These are phyloP conservation scores for Leptodactylus fuscus DNA, from an alignment of 2,113 vertebrate species.

Conservation along the genomic window DNA sequence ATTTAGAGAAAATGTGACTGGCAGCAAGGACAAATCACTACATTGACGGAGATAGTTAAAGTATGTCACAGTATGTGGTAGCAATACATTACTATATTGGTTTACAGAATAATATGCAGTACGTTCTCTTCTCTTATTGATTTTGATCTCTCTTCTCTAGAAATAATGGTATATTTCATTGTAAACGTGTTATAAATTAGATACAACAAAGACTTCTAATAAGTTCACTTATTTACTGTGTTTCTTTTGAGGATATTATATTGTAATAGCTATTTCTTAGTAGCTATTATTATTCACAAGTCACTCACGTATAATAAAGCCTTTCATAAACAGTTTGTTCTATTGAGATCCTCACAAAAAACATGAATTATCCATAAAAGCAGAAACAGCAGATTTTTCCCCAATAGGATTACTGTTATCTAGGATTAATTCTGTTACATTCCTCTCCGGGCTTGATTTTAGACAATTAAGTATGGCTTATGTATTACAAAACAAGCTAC, in stretches of 20 bases:
- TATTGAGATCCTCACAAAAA: background rate
- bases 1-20: too few species aligned
- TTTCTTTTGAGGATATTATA: background rate
- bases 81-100: background rate
- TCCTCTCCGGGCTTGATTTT: background rate
- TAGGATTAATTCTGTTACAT: background rate
- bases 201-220: background rate
- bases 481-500: too few species aligned
- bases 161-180: background rate
- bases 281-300: background rate
- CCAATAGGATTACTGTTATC: background rate
- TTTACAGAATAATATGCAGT: background rate
- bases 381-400: too few species aligned
- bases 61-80: background rate
- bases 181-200: background rate
- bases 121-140: background rate
- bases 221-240: too few species aligned
- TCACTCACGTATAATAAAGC: background rate
- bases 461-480: background rate
- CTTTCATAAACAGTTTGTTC: background rate
- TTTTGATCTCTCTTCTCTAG: background rate
- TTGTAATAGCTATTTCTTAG: background rate
- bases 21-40: too few species aligned
- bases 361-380: background rate
- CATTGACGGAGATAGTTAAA: too few species aligned